A percentile compares a stretch with the other conserved stretches of the same genome.
These are phyloP conservation scores for Coracopsis vasa DNA, from an alignment of 2,113 vertebrate genomes.

Conservation along the genomic window DNA sequence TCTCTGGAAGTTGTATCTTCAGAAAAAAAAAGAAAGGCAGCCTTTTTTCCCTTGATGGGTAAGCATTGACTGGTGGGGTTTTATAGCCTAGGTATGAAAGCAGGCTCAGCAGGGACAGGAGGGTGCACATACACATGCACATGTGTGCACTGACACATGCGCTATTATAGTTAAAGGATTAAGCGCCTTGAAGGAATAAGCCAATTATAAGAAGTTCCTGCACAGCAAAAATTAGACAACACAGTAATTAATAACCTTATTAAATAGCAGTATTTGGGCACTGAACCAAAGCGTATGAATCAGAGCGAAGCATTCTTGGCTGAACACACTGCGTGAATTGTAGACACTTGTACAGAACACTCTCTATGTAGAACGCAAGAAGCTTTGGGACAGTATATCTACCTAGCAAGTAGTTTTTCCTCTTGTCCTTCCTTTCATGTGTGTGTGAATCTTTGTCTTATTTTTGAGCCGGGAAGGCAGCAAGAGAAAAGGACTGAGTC, in stretches of 20 bases:
- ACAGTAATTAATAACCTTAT: slow-evolving; percentile 76
- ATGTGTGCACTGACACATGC: neutral
- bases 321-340: slow-evolving; percentile 27
- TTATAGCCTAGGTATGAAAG: neutral
- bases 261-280: slow-evolving; percentile 74
- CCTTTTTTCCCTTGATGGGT: neutral
- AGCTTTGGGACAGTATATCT: neutral
- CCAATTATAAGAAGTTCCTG: slow-evolving; percentile 70
- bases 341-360: slow-evolving; percentile 12
- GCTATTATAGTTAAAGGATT: neutral
- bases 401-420: neutral
- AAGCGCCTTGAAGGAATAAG: slow-evolving; percentile 52
- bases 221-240: slow-evolving; percentile 69
- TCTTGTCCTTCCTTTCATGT: neutral
- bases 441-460: neutral
- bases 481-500: neutral
- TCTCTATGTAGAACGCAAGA: neutral
- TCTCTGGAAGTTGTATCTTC: neutral
- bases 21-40: neutral
- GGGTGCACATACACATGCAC: neutral
- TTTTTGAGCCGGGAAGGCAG: neutral
- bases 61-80: neutral
- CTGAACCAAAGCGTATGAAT: slow-evolving; percentile 66
- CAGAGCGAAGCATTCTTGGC: slow-evolving; percentile 53
- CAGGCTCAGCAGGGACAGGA: neutral